Conservation (phyloP, 2,113 vertebrate species). For the Elgaria multicarinata region DNA sequence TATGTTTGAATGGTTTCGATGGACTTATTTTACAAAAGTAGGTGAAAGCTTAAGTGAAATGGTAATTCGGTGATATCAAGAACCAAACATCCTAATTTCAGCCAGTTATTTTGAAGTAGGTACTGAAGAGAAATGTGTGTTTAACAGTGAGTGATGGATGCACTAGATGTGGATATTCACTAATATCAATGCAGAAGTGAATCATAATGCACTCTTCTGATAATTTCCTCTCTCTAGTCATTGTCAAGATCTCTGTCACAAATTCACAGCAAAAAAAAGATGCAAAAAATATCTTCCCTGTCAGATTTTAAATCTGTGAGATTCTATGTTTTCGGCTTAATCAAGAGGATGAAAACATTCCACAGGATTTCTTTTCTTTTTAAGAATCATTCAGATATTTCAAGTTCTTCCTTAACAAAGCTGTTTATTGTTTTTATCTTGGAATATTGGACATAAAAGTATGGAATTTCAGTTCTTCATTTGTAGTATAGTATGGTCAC, state of each 20-base stretch:
- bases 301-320: slow-evolving; percentile 15
- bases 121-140: slow-evolving; percentile 51
- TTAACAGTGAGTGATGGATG: slow-evolving; percentile 56
- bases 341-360: slow-evolving; percentile 30
- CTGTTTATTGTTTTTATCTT: slow-evolving; percentile 52
- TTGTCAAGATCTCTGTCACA: slow-evolving; percentile 28
- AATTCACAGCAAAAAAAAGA: slow-evolving; percentile 38
- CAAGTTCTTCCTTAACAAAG: slow-evolving; percentile 54
- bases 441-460: slow-evolving; percentile 11
- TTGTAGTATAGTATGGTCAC: slow-evolving; percentile 1
- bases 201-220: slow-evolving; percentile 10
- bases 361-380: slow-evolving; percentile 42
- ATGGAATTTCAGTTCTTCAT: slow-evolving; percentile 39
- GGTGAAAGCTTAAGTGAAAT: slow-evolving; percentile 32
- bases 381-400: slow-evolving; percentile 53
- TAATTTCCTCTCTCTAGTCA: slow-evolving; percentile 26
- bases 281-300: slow-evolving; percentile 9
- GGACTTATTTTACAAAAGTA: slow-evolving; percentile 23
- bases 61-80: slow-evolving; percentile 28
- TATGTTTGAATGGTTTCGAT: slow-evolving; percentile 64
- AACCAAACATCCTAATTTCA: slow-evolving; percentile 54
- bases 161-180: slow-evolving; percentile 52
- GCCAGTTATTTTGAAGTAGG: slow-evolving; percentile 54
- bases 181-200: slow-evolving; percentile 53
- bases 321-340: slow-evolving; percentile 39